Evolutionary conservation across 2,888 invertebrate genomes (phyloP), one percentile per base, ranked within the genome.

Genomic region (Ypsolopha sequella): DNA sequence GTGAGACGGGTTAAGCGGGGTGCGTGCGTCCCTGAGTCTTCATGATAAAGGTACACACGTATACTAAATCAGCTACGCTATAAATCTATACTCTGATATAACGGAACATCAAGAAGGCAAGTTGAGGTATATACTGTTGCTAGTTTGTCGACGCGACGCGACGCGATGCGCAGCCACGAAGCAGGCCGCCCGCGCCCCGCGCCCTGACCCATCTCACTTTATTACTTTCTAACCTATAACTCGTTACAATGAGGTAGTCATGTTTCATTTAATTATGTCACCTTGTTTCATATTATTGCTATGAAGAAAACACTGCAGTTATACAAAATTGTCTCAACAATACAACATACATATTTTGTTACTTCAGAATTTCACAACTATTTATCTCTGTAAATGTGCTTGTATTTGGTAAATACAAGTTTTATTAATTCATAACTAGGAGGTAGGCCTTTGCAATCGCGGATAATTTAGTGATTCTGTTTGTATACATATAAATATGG

Each of bases 211-310:
- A 71, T 68, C 73, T 67, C 73, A 66, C 67, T 59, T 58, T 65
- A 48, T 69, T 70, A 70, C 62, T 38, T 24, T 36, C 13, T 48
- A 48, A 48, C 60, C 68, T 78, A 80, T 73, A 71, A 80, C 75
- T 75, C 74, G 74, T 77, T 76, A 78, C 63, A 24, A 71, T 85
- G 85, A 86, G 85, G 85, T 86, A 86, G 85, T 76, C 82, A 65
- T 70, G 79, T 85, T 84, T 66, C 80, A 70, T 65, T 68, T 33
- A 67, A 73, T 73, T 74, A 71, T 75, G 67, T 71, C 69, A 75
- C 67, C 50, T 53, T 68, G 65, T 66, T 66, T 65, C 64, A 63
- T 44, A 13, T 71, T 75, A 81, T 76, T 81, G 75, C 77, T 80
- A 80, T 75, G 67, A 72, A 71, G 66, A 70, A 68, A 74, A 76